A percentile compares a stretch with the other conserved stretches of the same genome.
phyloP scores from a whole-genome alignment of 2,888 invertebrate species.

The Drosophila nigritarsus region DNA sequence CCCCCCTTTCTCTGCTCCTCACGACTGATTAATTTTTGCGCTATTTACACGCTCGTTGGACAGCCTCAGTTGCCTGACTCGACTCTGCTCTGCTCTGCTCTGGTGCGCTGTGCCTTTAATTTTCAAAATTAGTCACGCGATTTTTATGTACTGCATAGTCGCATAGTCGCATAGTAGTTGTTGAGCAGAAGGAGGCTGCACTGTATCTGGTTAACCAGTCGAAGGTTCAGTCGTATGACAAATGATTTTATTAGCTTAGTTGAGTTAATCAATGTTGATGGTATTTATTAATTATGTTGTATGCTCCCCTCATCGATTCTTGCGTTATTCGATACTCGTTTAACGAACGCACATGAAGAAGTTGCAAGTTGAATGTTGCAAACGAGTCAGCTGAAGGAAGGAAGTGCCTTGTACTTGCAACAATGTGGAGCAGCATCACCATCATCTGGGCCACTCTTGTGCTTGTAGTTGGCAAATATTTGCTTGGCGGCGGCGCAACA shows the following conservation, averaged over 20 bases:
- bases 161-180: conserved; percentile 9
- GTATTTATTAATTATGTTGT: conserved; percentile 82
- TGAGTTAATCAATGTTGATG: conserved; percentile 82
- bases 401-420: conserved; percentile 70
- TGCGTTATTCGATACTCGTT: conserved; percentile 71
- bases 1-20: conserved; percentile 21
- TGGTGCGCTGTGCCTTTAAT: conserved; percentile 66
- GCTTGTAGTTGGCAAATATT: conserved; percentile 59
- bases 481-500: conserved; percentile 72
- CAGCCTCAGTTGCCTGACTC: conserved; percentile 26
- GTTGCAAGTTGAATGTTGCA: conserved; percentile 34
- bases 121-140: conserved; percentile 82
- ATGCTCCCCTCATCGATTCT: conserved; percentile 38
- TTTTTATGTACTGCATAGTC: conserved; percentile 74
- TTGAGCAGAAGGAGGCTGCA: conserved; percentile 17
- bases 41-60: conserved; percentile 81
- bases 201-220: conserved; percentile 70
- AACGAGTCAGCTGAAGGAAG: conserved; percentile 53
- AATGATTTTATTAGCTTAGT: conserved; percentile 83
- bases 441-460: conserved; percentile 6
- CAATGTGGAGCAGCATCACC: conserved; percentile 37
- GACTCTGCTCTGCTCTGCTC: conserved; percentile 26
- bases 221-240: conserved; percentile 78
- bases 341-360: conserved; percentile 64
- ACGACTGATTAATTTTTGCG: conserved; percentile 81